Conservation (phyloP, 2,888 invertebrate species). For the Drosophila aldrichi region DNA sequence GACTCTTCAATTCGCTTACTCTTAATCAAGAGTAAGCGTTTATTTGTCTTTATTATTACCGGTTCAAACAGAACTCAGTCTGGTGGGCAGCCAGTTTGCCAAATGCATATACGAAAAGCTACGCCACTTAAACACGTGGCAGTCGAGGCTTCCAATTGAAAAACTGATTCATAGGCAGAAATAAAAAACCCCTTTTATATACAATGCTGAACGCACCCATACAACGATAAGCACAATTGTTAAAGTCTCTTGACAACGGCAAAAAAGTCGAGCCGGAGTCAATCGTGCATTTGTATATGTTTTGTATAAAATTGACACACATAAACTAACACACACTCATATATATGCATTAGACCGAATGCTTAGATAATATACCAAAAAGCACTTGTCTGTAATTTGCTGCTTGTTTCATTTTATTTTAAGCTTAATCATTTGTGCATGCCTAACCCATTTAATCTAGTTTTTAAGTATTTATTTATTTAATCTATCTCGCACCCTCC, state of each 20-base stretch:
- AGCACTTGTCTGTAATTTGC: background rate
- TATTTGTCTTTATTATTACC: constrained; percentile 21
- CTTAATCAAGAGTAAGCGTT: constrained; percentile 7
- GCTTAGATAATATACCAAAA: constrained; percentile 1
- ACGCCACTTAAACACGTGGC: constrained; percentile 31
- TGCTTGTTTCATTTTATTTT: constrained; percentile 5
- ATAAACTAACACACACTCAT: background rate
- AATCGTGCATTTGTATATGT: background rate
- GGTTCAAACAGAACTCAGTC: constrained; percentile 12
- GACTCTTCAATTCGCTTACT: background rate
- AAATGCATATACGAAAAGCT: background rate
- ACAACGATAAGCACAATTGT: constrained; percentile 19
- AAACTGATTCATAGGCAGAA: constrained; percentile 49
- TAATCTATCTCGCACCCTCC: constrained; percentile 11
- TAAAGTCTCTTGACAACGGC: constrained; percentile 26
- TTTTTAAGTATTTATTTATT: constrained; percentile 23
- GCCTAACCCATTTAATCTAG: constrained; percentile 6
- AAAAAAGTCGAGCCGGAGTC: constrained; percentile 8
- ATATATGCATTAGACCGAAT: background rate
- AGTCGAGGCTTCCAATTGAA: background rate
- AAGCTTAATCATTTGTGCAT: constrained; percentile 11
- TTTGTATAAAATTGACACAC: constrained; percentile 5
- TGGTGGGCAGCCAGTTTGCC: constrained; percentile 1
- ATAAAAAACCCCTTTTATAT: constrained; percentile 16
- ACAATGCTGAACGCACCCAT: constrained; percentile 2